Percentiles rank a stretch among this genome's conserved stretches.
These are phyloP conservation scores for Kryptopterus vitreolus DNA, from an alignment of 2,797 vertebrate species.

Conservation along the genomic window DNA sequence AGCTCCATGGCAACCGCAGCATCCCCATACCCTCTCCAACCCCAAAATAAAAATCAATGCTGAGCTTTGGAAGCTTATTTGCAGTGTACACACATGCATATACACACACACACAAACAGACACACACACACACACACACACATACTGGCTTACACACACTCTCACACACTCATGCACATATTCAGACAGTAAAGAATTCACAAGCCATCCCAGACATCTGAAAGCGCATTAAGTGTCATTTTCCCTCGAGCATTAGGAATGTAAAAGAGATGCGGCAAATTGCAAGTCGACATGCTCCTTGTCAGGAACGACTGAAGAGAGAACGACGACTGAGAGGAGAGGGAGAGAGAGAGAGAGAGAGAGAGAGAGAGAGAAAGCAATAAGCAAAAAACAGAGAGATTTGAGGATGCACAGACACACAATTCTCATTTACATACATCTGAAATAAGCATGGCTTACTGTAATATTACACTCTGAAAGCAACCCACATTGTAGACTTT, in stretches of 20 bases:
- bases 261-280: conserved; percentile 61
- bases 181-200: conserved; percentile 58
- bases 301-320: conserved; percentile 51
- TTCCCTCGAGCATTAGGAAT: conserved; percentile 59
- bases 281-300: conserved; percentile 56
- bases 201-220: conserved; percentile 65
- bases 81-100: conserved; percentile 26
- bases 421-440: conserved; percentile 4
- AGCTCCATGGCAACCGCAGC: conserved; percentile 78
- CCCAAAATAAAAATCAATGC: conserved; percentile 67
- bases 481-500: conserved; percentile 3
- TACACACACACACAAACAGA: conserved; percentile 31
- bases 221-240: conserved; percentile 70
- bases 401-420: conserved; percentile 1
- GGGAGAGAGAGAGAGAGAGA: conserved; percentile 20
- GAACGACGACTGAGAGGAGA: no score
- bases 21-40: conserved; percentile 50
- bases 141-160: background rate
- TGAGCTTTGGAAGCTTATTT: conserved; percentile 45
- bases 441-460: conserved; percentile 12
- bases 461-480: conserved; percentile 1
- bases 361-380: background rate
- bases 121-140: conserved; percentile 40
- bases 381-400: conserved; percentile 29
- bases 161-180: conserved; percentile 26